Evolutionary conservation across 1,140 invertebrate genomes (phyloP).

Genomic region (Phthorimaea operculella): DNA sequence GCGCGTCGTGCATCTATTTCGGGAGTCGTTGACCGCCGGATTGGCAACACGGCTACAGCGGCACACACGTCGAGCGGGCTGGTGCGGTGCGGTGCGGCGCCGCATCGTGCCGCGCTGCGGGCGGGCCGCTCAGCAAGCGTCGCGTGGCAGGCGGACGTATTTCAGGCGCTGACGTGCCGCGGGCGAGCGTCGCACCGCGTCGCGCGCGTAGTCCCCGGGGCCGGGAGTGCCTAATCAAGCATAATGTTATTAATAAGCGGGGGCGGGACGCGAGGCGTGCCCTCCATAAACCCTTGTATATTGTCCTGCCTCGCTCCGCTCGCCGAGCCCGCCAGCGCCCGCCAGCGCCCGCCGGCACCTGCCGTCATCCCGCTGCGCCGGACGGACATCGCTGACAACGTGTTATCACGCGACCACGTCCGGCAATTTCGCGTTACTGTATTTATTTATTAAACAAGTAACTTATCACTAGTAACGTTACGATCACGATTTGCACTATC

Average conservation of each 20-base stretch:
- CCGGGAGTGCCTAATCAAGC: conserved; percentile 30
- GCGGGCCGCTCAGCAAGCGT: conserved; percentile 16
- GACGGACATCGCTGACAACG: no score
- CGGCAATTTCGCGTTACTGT: no score
- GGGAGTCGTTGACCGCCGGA: conserved; percentile 62
- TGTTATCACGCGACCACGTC: no score
- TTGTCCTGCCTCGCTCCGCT: conserved; percentile 18
- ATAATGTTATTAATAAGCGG: conserved; percentile 43
- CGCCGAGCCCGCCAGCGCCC: conserved; percentile 5
- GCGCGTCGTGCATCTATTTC: conserved; percentile 60
- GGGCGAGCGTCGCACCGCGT: conserved; percentile 26
- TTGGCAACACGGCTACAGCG: conserved; percentile 41
- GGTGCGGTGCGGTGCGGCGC: not conserved
- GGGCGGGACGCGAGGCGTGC: conserved; percentile 25
- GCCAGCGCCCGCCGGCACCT: not conserved
- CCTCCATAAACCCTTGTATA: conserved; percentile 34
- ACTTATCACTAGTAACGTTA: no score
- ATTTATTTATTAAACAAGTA: no score
- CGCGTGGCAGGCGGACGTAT: conserved; percentile 31
- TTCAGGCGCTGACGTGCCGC: conserved; percentile 46
- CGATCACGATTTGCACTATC: no score
- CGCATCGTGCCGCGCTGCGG: conserved; percentile 4
- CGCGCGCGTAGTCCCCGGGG: conserved; percentile 17
- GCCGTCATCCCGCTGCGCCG: not conserved
- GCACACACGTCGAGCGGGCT: conserved; percentile 7